Conservation (phyloP, 2,888 invertebrate species). For the Drosophila limbata region DNA sequence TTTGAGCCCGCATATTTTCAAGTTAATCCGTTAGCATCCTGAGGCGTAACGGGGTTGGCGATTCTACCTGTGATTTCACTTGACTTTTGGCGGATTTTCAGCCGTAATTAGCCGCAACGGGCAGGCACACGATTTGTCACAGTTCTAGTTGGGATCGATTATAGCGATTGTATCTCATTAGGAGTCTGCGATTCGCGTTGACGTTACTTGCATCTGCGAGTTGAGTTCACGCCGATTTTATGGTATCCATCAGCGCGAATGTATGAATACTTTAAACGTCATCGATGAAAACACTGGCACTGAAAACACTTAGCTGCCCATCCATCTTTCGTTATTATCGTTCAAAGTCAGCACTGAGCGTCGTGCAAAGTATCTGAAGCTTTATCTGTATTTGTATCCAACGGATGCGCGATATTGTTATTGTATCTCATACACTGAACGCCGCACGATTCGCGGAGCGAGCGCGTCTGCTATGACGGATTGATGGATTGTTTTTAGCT, state of each 20-base stretch:
- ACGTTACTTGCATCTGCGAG: conserved; percentile 29
- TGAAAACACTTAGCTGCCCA: conserved; percentile 76
- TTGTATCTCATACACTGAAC: conserved; percentile 32
- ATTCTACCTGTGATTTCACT: conserved; percentile 51
- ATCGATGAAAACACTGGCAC: conserved; percentile 73
- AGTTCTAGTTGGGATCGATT: conserved; percentile 46
- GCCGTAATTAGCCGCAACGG: conserved; percentile 60
- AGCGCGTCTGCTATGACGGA: conserved; percentile 60
- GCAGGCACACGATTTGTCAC: conserved; percentile 70
- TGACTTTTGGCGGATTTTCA: conserved; percentile 49
- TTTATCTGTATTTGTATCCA: conserved; percentile 47
- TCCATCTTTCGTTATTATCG: conserved; percentile 70
- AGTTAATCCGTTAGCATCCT: conserved; percentile 61
- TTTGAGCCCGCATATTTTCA: conserved; percentile 38
- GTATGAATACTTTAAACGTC: conserved; percentile 67
- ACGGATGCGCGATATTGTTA: conserved; percentile 56
- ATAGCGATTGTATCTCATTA: conserved; percentile 39
- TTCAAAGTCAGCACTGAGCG: conserved; percentile 53
- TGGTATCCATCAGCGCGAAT: conserved; percentile 63
- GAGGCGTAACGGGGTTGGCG: conserved; percentile 33
- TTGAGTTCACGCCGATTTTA: conserved; percentile 70
- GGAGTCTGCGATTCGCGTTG: conserved; percentile 41
- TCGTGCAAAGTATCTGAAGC: conserved; percentile 38
- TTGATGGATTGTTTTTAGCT: conserved; percentile 65
- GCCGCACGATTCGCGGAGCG: conserved; percentile 50